These are phyloP conservation scores for Allobates femoralis DNA, from an alignment of 2,797 vertebrate species.

Conservation along the genomic window DNA sequence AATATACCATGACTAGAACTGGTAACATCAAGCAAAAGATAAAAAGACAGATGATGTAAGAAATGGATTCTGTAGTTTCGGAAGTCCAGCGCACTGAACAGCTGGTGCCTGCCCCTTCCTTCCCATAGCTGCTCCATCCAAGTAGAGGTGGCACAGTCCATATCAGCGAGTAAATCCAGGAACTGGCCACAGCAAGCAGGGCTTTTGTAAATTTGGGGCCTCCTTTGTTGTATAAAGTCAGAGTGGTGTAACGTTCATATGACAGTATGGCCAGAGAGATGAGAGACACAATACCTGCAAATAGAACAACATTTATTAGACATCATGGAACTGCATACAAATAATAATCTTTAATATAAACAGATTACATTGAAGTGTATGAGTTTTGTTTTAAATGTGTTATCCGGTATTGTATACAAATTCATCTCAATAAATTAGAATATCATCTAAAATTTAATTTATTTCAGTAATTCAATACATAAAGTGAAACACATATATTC, in stretches of 20 bases:
- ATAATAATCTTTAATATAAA: not conserved
- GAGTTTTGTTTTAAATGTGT: no score
- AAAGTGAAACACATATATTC: no score
- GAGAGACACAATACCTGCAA: slow-evolving; percentile 86
- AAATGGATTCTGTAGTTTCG: slow-evolving; percentile 76
- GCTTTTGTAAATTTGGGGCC: slow-evolving; percentile 79
- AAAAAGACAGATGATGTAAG: slow-evolving; percentile 91
- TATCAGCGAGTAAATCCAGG: slow-evolving; percentile 87
- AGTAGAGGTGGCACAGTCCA: slow-evolving; percentile 89
- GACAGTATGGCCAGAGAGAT: slow-evolving; percentile 88
- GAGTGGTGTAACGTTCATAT: slow-evolving; percentile 88
- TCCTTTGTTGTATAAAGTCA: slow-evolving; percentile 83
- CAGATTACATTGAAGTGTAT: not conserved
- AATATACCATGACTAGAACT: slow-evolving; percentile 86
- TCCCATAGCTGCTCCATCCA: slow-evolving; percentile 87
- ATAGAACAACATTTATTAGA: slow-evolving; percentile 31
- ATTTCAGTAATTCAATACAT: no score
- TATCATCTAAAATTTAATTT: no score
- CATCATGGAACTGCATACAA: not conserved
- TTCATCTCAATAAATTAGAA: no score
- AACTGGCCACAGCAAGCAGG: slow-evolving; percentile 80
- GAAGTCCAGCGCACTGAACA: slow-evolving; percentile 88
- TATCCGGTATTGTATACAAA: no score
- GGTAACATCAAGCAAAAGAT: slow-evolving; percentile 87
- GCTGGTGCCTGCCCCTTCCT: slow-evolving; percentile 87